Evolutionary conservation across 2,888 invertebrate genomes (phyloP).

Genomic region (Cosmia trapezina): DNA sequence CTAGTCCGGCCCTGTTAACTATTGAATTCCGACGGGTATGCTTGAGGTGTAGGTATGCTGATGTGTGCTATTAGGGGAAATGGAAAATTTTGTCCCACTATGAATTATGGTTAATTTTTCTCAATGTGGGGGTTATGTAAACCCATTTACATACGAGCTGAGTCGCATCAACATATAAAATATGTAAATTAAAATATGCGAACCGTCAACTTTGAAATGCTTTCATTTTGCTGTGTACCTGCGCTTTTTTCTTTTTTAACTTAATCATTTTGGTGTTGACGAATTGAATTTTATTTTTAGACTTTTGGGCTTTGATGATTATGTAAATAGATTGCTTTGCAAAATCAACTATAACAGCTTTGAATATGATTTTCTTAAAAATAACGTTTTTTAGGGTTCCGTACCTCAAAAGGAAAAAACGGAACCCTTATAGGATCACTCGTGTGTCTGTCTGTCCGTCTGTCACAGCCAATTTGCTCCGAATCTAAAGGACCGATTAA

Average conservation of each 20-base stretch:
- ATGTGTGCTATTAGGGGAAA: constrained; percentile 78
- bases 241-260: constrained; percentile 22
- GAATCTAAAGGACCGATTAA: too few species aligned
- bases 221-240: constrained; percentile 42
- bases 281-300: constrained; percentile 20
- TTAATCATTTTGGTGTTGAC: constrained; percentile 10
- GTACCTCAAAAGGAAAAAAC: too few species aligned
- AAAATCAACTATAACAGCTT: neutral
- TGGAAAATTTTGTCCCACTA: constrained; percentile 79
- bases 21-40: constrained; percentile 72
- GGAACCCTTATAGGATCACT: too few species aligned
- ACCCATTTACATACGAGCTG: constrained; percentile 47
- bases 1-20: constrained; percentile 63
- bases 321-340: neutral
- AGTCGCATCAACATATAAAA: constrained; percentile 48
- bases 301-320: neutral
- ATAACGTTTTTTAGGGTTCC: too few species aligned
- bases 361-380: neutral
- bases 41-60: constrained; percentile 73
- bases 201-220: constrained; percentile 52
- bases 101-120: constrained; percentile 60
- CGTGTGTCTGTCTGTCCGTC: too few species aligned
- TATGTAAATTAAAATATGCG: constrained; percentile 61
- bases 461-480: too few species aligned
- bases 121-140: constrained; percentile 37